These are phyloP conservation scores for Trematomus loennbergii DNA, from an alignment of 2,113 vertebrate genomes.

Conservation along the genomic window DNA sequence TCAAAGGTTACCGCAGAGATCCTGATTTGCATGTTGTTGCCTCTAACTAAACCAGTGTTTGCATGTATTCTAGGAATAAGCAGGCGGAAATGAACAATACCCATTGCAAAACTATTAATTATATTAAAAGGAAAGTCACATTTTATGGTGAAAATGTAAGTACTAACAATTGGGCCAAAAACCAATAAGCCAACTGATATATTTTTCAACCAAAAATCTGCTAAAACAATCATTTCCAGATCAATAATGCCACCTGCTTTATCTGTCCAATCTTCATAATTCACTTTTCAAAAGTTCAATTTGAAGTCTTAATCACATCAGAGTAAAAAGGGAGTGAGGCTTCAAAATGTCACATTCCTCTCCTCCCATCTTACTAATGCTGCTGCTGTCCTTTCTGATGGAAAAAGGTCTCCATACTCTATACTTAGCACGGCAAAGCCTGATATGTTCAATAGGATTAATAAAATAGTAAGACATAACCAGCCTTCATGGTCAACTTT, in stretches of 20 bases:
- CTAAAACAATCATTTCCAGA: background rate
- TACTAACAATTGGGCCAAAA: background rate
- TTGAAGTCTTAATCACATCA: constrained; percentile 10
- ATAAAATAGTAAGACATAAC: background rate
- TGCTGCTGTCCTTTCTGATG: constrained; percentile 2
- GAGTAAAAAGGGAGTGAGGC: constrained; percentile 4
- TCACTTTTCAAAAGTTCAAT: background rate
- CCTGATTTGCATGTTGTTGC: background rate
- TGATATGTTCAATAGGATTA: background rate
- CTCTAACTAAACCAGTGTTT: background rate
- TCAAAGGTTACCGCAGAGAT: background rate
- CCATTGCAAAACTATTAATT: background rate
- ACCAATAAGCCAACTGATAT: background rate
- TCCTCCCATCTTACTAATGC: constrained; percentile 20
- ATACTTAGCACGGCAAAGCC: background rate
- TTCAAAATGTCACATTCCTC: constrained; percentile 31
- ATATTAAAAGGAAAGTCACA: background rate
- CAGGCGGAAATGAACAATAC: background rate
- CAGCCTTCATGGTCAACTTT: too few species aligned
- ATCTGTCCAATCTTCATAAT: background rate
- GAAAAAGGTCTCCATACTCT: background rate
- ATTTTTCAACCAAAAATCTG: background rate
- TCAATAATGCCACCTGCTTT: background rate
- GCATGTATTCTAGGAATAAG: background rate
- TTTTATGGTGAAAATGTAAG: background rate